Evolutionary conservation across 2,888 invertebrate species (phyloP), one percentile per base, ranked within the genome.

Genomic region (Ganaspis brasiliensis): DNA sequence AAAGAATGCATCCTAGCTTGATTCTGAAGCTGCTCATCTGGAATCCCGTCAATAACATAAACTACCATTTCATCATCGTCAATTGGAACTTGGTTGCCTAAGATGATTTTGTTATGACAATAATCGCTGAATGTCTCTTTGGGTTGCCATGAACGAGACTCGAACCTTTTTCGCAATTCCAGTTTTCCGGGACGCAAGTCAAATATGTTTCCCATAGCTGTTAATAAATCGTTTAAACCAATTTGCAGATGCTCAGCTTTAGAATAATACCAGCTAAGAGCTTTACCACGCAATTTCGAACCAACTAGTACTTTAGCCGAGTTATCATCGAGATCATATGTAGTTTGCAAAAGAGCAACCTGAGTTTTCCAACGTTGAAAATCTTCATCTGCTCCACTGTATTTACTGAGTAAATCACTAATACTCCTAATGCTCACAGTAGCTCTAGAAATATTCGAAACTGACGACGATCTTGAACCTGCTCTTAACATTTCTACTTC

Each of bases 1-100:
- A 75, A 75, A 14, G 40, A 31, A 45, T 75, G 75, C 12, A 79
- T 79, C n/a, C 77, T 49, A 2, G 81, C 81, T 57, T 76, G 77
- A 24, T 74, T 49, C 14, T 72, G 67, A 8, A 79, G 56, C n/a
- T n/a, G n/a, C 10, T 21, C 31, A 3, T 78, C 78, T 4, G 79
- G 77, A 12, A 81, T 81, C 14, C 79, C 79, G 3, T 78, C 78
- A 10, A 81, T 77, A 3, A 81, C 6, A 45, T 78, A 79, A 5
- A 80, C 79, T 2, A 78, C 59, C 14, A 75, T 52, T 37, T 79
- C 81, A 10, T 74, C 75, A 8, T 75, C 75, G 9, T 59, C 45
- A 10, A 79, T 59, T 12, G 78, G 76, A 12, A 79, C 72, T 0
- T 72, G 71, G 49, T 81, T 81, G 2, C 59, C 76, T 10, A 78